Conservation (phyloP, 2,113 vertebrate species). For the Excalfactoria chinensis region DNA sequence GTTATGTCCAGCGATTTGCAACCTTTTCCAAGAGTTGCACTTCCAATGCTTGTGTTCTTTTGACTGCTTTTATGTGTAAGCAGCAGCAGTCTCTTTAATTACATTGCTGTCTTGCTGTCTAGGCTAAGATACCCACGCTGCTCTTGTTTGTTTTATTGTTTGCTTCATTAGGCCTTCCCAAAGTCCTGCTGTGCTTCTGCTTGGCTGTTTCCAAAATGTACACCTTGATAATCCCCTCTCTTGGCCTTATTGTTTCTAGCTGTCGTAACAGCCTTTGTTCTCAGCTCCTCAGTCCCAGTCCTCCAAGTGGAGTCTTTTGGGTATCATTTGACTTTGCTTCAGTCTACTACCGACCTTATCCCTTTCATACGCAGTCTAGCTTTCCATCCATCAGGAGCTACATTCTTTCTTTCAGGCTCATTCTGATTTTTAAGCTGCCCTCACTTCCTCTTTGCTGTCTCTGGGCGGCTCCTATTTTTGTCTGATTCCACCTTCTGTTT, state of each 20-base stretch:
- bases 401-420: neutral
- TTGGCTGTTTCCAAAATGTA: neutral
- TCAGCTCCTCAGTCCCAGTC: neutral
- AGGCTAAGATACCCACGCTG: neutral
- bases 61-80: neutral
- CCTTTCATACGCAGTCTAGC: neutral
- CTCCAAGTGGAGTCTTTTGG: neutral
- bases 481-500: neutral
- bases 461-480: conserved; percentile 7
- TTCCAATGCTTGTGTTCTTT: neutral
- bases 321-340: neutral
- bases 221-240: neutral
- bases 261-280: neutral
- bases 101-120: neutral
- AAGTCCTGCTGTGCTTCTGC: neutral
- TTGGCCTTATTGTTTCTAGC: neutral
- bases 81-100: neutral
- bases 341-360: neutral
- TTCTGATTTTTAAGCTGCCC: neutral
- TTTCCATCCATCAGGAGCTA: neutral
- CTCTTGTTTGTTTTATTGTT: neutral
- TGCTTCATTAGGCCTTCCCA: neutral
- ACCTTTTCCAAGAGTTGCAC: neutral
- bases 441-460: neutral
- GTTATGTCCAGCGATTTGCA: neutral